These are phyloP conservation scores for Acanthoscelides obtectus DNA, from an alignment of 2,888 invertebrate species.

Conservation along the genomic window DNA sequence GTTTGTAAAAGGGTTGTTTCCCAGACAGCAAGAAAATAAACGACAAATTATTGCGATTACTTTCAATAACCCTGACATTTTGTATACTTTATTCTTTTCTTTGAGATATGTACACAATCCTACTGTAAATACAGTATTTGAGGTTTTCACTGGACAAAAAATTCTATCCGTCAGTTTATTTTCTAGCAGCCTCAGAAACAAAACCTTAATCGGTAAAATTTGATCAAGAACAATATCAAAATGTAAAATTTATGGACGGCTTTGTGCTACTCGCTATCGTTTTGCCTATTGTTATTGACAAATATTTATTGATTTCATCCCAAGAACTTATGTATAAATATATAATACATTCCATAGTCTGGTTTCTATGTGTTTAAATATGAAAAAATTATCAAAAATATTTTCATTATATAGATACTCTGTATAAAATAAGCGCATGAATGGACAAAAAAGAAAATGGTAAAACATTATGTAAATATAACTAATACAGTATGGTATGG, in stretches of 20 bases:
- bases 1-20: slow-evolving; percentile 6
- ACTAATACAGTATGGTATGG: slow-evolving; percentile 32
- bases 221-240: not conserved
- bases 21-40: not conserved
- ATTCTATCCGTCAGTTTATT: not conserved
- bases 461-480: slow-evolving; percentile 29
- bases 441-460: slow-evolving; percentile 28
- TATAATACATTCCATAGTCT: slow-evolving; percentile 34
- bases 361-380: slow-evolving; percentile 43
- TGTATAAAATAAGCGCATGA: slow-evolving; percentile 35
- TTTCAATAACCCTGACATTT: not conserved
- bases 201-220: not conserved
- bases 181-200: not conserved
- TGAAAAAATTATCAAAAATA: slow-evolving; percentile 43
- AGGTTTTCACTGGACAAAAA: no score
- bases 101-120: no score
- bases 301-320: slow-evolving; percentile 8
- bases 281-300: slow-evolving; percentile 13
- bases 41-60: not conserved
- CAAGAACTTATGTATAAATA: slow-evolving; percentile 21
- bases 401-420: slow-evolving; percentile 45
- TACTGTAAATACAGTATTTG: no score
- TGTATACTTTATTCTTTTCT: not conserved
- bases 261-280: slow-evolving; percentile 1
- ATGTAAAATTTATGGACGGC: not conserved